Evolutionary conservation across 2,113 vertebrate species (phyloP).

Genomic region (Myotis brandtii): DNA sequence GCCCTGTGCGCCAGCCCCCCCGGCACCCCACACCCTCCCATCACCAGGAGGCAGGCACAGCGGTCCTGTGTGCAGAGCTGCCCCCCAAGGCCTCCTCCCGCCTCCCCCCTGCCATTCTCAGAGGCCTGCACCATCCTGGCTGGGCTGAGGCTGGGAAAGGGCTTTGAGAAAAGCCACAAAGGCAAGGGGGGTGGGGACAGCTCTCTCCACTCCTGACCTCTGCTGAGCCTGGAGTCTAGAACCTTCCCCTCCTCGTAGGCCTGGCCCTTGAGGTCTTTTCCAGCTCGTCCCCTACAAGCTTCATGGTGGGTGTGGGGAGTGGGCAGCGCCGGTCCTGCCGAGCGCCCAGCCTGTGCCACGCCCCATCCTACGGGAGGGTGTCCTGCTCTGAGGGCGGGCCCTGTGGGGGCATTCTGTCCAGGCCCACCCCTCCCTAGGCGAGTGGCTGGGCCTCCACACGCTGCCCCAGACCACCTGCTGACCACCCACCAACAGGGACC

Average conservation of each 20-base stretch:
- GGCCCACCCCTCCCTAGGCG: not conserved
- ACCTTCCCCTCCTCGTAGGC: not conserved
- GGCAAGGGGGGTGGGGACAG: accelerated
- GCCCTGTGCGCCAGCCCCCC: not conserved
- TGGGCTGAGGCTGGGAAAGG: not conserved
- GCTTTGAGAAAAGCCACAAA: not conserved
- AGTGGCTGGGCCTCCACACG: not conserved
- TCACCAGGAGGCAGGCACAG: not conserved
- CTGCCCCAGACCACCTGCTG: not conserved
- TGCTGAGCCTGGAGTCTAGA: not conserved
- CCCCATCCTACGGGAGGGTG: not conserved
- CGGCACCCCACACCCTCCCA: accelerated
- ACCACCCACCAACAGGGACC: not conserved
- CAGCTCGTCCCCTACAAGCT: not conserved
- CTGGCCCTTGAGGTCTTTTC: not conserved
- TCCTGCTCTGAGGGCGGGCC: not conserved
- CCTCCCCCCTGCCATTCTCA: not conserved
- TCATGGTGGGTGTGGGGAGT: not conserved
- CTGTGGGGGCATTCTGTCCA: not conserved
- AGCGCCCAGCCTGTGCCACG: not conserved
- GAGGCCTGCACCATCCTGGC: not conserved
- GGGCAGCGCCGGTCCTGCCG: not conserved
- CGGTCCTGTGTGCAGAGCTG: not conserved
- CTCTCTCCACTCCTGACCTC: not conserved
- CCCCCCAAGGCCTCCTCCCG: not conserved